These are phyloP conservation scores for Megaceryle maxima DNA, from an alignment of 2,113 vertebrate genomes.

Conservation along the genomic window DNA sequence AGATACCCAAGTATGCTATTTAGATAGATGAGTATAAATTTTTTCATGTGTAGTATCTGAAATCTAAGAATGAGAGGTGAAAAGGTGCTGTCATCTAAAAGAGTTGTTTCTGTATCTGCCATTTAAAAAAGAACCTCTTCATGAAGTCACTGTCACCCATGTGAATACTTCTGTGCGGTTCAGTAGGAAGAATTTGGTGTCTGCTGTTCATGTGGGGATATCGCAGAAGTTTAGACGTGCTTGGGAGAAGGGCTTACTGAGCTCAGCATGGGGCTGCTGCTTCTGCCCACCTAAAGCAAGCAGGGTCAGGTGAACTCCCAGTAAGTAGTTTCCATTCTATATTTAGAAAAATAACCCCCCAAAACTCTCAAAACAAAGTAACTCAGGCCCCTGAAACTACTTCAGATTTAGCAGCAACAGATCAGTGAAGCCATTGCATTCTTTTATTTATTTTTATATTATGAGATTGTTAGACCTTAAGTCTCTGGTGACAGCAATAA, in stretches of 20 bases:
- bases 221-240: neutral
- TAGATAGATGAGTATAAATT: neutral
- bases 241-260: neutral
- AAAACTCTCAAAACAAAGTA: neutral
- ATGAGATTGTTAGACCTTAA: constrained; percentile 17
- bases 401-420: neutral
- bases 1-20: neutral
- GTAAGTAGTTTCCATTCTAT: neutral
- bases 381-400: neutral
- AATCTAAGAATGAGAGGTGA: neutral
- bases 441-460: constrained; percentile 12
- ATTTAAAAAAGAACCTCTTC: neutral
- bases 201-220: neutral
- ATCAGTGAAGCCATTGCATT: constrained; percentile 18
- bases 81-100: neutral
- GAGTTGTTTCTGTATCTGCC: neutral
- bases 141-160: fast-evolving
- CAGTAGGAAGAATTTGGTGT: neutral
- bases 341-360: neutral
- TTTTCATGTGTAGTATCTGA: neutral
- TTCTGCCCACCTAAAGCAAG: neutral
- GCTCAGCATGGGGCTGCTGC: neutral
- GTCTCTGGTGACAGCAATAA: constrained; percentile 44
- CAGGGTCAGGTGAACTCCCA: neutral
- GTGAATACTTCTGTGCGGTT: neutral